These are phyloP conservation scores for Cetoscarus ocellatus DNA, from an alignment of 2,797 vertebrate genomes.

Conservation along the genomic window DNA sequence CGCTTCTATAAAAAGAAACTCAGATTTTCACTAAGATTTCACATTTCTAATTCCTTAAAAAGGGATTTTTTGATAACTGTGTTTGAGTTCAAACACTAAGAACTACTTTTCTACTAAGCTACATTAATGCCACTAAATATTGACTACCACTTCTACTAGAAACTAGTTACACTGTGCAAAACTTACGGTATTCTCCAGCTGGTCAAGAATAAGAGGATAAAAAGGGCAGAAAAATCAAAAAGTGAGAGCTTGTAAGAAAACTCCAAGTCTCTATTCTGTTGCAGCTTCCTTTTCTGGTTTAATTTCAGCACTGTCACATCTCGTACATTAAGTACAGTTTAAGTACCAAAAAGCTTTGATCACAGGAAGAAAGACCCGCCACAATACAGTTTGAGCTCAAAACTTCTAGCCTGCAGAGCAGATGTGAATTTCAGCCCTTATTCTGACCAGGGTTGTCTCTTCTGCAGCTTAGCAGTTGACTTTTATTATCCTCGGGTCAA, in stretches of 20 bases:
- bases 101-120: constrained; percentile 24
- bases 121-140: constrained; percentile 24
- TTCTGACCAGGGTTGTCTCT: constrained; percentile 12
- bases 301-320: not conserved
- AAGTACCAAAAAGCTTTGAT: constrained; percentile 1
- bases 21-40: not conserved
- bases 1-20: constrained; percentile 13
- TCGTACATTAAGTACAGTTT: not conserved
- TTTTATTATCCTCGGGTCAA: constrained; percentile 44
- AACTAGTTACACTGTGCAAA: constrained; percentile 23
- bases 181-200: constrained; percentile 78
- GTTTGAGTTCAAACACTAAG: not conserved
- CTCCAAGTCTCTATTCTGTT: not conserved
- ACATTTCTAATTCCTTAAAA: not conserved
- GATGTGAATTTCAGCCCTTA: constrained; percentile 1
- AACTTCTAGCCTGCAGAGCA: constrained; percentile 3
- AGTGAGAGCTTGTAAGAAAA: not conserved
- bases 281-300: not conserved
- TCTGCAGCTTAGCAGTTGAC: constrained; percentile 34
- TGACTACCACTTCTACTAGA: constrained; percentile 23
- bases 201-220: constrained; percentile 39
- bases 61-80: not conserved
- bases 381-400: not conserved
- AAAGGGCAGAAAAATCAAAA: constrained; percentile 36
- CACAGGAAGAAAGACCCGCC: not conserved